Base-by-base conservation (phyloP, 2,888 invertebrate genomes). In the Synanthedon andrenaeformis region DNA sequence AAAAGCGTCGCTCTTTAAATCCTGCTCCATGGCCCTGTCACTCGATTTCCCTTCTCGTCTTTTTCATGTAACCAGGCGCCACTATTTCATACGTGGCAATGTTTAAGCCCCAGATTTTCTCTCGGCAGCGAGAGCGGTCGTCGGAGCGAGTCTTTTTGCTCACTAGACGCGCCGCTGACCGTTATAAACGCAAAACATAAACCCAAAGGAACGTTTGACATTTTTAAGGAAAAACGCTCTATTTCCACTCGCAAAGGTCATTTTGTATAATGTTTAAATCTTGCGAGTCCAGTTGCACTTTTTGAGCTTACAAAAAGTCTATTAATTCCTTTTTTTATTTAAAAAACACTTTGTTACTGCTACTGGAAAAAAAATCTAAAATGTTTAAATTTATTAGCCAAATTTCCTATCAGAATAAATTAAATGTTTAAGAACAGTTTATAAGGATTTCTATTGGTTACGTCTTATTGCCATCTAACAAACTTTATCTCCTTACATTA, bases 21-120 rank as follows among this genome's bases (percentile, higher is more conserved):
- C 82, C 81, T 77, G 76, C 72, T 71, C 80, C 81, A 82, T 75
- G 76, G 79, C 78, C 73, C 82, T 81, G 86, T 86, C 84, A 83
- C 83, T 84, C 83, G 84, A 86, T 86, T 84, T 81, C 80, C 81
- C 76, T 80, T 79, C 79, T 82, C 83, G 82, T 87, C 86, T 87
- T 85, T 87, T 87, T 86, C 86, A 85, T 86, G 86, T 87, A 84
- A 85, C 84, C 82, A 81, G 84, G 79, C 80, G 73, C 79, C 72
- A 82, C 82, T 85, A 86, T 86, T 87, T 87, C 84, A 85, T 87
- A 84, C 85, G 82, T 73, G 82, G 79, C 79, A 81, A 82, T 87
- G 83, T 87, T 85, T 87, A 87, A 87, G 84, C 87, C 81, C 86
- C 82, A 84, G 87, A 86, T 86, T 85, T 85, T 79, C 84, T 83